These are phyloP conservation scores for Microctonus brassicae DNA, from an alignment of 2,888 invertebrate genomes.

Conservation along the genomic window DNA sequence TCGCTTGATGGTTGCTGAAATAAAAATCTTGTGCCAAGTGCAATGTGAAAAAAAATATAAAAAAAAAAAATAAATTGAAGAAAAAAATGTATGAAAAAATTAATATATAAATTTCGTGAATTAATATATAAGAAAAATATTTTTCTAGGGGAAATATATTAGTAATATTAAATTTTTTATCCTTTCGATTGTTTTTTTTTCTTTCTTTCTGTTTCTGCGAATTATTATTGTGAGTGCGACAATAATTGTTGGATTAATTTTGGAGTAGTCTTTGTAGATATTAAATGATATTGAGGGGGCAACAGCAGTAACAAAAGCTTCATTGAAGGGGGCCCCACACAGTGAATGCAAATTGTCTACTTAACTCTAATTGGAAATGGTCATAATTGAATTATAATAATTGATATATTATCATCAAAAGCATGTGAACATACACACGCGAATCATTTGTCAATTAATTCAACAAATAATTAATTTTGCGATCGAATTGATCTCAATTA, in stretches of 20 bases:
- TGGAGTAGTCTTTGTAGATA: neutral
- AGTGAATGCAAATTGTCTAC: neutral
- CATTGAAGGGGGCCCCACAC: neutral
- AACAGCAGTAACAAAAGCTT: neutral
- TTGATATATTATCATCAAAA: neutral
- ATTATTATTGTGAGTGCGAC: neutral
- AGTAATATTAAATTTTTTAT: neutral
- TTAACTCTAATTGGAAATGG: neutral
- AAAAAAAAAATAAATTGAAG: neutral
- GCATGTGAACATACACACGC: neutral
- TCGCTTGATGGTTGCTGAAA: neutral
- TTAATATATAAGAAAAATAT: neutral
- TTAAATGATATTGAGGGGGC: neutral
- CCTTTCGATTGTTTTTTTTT: neutral
- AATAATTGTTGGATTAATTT: neutral
- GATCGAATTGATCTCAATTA: neutral
- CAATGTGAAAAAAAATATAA: neutral
- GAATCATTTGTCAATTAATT: neutral
- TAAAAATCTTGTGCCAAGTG: neutral
- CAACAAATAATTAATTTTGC: neutral
- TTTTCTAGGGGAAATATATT: neutral
- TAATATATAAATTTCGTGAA: too few species aligned
- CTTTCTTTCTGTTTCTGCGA: neutral
- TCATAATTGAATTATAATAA: neutral
- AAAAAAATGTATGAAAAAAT: neutral